Percentiles rank a stretch among this genome's conserved stretches.
These are phyloP conservation scores for Drosophila punjabiensis DNA, from an alignment of 1,140 invertebrate species.

Conservation along the genomic window DNA sequence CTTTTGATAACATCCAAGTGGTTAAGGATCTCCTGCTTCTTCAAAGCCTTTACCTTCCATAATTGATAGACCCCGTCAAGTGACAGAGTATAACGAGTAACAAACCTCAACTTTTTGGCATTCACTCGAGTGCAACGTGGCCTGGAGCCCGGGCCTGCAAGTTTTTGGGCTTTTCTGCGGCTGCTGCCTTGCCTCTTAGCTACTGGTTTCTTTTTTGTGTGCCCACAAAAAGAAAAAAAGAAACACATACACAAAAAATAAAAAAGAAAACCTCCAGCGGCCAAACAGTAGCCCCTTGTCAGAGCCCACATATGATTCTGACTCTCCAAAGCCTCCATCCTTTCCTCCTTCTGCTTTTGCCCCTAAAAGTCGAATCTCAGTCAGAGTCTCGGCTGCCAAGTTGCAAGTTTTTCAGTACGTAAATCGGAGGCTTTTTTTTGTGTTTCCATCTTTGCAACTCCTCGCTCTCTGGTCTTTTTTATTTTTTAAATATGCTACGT, in stretches of 20 bases:
- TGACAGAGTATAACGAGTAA: constrained; percentile 39
- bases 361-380: constrained; percentile 13
- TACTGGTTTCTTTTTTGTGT: constrained; percentile 66
- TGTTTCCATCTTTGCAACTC: constrained; percentile 16
- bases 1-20: not conserved
- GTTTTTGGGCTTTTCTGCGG: constrained; percentile 49
- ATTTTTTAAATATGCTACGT: constrained; percentile 78
- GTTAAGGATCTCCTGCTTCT: not conserved
- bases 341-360: not conserved
- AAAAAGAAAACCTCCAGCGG: constrained; percentile 31
- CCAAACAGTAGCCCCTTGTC: constrained; percentile 75
- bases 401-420: constrained; percentile 67
- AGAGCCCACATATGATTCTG: constrained; percentile 54
- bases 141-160: constrained; percentile 53
- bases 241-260: constrained; percentile 23
- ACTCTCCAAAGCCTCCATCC: constrained; percentile 13
- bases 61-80: constrained; percentile 32
- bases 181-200: constrained; percentile 67
- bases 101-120: constrained; percentile 64
- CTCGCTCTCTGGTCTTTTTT: constrained; percentile 24
- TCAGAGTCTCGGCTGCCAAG: constrained; percentile 45
- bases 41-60: constrained; percentile 3
- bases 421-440: constrained; percentile 67
- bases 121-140: constrained; percentile 77
- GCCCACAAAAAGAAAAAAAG: too few species aligned